Conservation (phyloP, 2,888 invertebrate species). For the Rambutsinella grinnellia region DNA sequence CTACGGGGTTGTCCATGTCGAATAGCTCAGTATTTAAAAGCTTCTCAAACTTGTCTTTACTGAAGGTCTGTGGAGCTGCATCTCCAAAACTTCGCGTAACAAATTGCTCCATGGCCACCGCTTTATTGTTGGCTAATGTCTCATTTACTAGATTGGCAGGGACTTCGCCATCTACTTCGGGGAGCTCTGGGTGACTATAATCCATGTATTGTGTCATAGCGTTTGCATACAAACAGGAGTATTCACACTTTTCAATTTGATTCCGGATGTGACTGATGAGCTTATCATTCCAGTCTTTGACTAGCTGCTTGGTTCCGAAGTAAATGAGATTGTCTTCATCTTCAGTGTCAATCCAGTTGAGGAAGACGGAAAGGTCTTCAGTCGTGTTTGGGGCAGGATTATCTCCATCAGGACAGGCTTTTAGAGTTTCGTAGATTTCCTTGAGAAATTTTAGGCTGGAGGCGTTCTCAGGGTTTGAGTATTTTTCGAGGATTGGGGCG, state of each 20-base stretch:
- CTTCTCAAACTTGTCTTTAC: conserved; percentile 19
- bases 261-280: conserved; percentile 40
- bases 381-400: conserved; percentile 5
- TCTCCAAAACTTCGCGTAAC: conserved; percentile 28
- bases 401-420: conserved; percentile 20
- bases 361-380: conserved; percentile 29
- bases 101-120: conserved; percentile 41
- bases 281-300: conserved; percentile 27
- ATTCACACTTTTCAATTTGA: conserved; percentile 39
- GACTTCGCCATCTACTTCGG: conserved; percentile 9
- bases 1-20: conserved; percentile 24
- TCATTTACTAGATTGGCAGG: not conserved
- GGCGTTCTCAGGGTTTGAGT: conserved; percentile 14
- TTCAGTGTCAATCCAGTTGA: conserved; percentile 30
- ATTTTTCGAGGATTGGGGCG: conserved; percentile 36
- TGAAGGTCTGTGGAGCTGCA: conserved; percentile 19
- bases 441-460: conserved; percentile 11
- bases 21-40: conserved; percentile 38
- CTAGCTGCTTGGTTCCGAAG: conserved; percentile 37
- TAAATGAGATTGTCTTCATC: conserved; percentile 19
- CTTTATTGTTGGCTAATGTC: conserved; percentile 11
- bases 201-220: conserved; percentile 50
- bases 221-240: conserved; percentile 35
- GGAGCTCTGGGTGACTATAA: not conserved
- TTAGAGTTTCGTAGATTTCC: conserved; percentile 38